Percentiles rank a stretch among this genome's conserved stretches.
Evolutionary conservation across 2,797 vertebrate genomes (phyloP).

Genomic region (Florisuga fusca): DNA sequence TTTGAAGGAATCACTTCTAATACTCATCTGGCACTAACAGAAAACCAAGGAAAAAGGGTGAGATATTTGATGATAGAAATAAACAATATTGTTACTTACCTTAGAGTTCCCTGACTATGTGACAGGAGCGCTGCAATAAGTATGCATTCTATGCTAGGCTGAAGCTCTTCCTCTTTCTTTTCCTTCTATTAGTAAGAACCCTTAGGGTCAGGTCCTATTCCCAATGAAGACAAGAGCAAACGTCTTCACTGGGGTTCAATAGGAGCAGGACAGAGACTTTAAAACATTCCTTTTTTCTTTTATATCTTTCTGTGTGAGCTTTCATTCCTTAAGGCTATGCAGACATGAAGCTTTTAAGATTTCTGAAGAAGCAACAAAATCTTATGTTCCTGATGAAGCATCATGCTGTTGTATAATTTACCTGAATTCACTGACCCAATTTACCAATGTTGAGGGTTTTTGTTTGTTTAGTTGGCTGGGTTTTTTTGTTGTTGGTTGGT

Average conservation of each 20-base stretch:
- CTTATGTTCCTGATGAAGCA: conserved; percentile 49
- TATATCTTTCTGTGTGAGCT: background rate
- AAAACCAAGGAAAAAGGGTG: background rate
- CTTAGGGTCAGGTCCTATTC: conserved; percentile 34
- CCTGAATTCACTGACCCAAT: conserved; percentile 65
- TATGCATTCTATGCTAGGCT: conserved; percentile 5
- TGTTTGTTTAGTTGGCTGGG: too few species aligned
- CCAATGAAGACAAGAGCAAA: conserved; percentile 17
- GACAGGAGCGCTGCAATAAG: conserved; percentile 1
- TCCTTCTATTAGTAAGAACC: background rate
- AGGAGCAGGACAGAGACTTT: conserved; percentile 5
- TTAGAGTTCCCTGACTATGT: conserved; percentile 5
- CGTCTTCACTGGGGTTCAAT: conserved; percentile 11
- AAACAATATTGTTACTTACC: conserved; percentile 67
- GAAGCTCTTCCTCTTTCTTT: conserved; percentile 12
- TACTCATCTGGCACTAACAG: background rate
- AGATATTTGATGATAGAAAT: background rate
- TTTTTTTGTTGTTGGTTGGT: too few species aligned
- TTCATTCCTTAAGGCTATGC: conserved; percentile 69
- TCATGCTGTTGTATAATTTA: conserved; percentile 16
- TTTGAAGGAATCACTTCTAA: background rate
- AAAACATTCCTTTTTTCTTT: conserved; percentile 32
- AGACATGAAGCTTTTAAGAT: conserved; percentile 76
- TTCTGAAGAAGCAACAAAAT: conserved; percentile 40
- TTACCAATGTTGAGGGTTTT: conserved; percentile 26